Base-by-base conservation (phyloP, 2,797 vertebrate species). In the Heliangelus exortis region DNA sequence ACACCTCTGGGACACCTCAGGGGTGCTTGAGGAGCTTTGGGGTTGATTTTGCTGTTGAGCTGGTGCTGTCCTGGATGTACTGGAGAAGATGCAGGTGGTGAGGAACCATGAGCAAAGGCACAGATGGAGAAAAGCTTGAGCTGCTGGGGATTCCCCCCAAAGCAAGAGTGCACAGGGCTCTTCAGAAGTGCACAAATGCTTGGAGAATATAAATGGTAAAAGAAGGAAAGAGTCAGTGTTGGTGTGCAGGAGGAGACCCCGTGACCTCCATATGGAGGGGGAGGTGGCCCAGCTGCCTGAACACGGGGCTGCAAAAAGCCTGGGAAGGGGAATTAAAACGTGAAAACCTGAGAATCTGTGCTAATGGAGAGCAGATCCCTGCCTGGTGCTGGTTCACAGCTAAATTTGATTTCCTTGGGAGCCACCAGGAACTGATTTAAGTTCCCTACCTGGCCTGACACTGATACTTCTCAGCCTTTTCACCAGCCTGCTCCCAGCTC, bases 341-440 rank as follows among this genome's bases (percentile, higher is more conserved):
- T 95, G 92, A 91, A 93, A 96, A 94, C 53, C 89, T 89, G 92
- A 72, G 91, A 94, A 95, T 85, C 87, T 65, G 2, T 83, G 26
- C 68, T 96, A 94, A 96, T 83, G 67, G 89, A 63, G 91, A 93
- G 89, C 92, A 96, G 95, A 92, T 74, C 89, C 57, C 72, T 87
- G 84, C 59, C 93, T 95, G 92, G 94, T 9, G 1, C 94, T 92
- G 89, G 61, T 93, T 96, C 94, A 80, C 94, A 92, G 89, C 89
- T 92, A 63, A 18, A 73, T 82, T 33, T 41, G 39, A 84, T 87
- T 92, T 96, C 93, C 93, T 86, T 90, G 53, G 48, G 88, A 92
- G 84, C 47, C 62, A 4, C 90, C 92, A 96, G 90, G 90, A 96
- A 84, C 71, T 92, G 88, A 90, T 96, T 94, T 92, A 73, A 75